phyloP scores from a whole-genome alignment of 1,140 invertebrate species.

The Drosophila rufa region DNA sequence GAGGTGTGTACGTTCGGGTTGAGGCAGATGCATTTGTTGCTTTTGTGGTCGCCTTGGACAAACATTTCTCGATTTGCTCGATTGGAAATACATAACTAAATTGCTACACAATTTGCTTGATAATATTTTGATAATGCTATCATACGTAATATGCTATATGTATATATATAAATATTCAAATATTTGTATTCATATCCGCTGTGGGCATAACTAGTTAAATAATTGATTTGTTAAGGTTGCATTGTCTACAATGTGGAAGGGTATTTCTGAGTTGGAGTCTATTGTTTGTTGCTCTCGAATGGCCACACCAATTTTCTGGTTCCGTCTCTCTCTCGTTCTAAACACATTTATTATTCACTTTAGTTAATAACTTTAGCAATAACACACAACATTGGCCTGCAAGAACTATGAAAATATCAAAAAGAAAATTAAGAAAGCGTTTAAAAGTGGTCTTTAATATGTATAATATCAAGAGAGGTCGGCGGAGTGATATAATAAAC shows the following conservation, averaged over 20 bases:
- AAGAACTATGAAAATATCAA: constrained; percentile 1
- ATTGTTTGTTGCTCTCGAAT: constrained; percentile 45
- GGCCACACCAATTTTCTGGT: constrained; percentile 31
- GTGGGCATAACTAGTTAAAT: constrained; percentile 64
- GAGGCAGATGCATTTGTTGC: constrained; percentile 58
- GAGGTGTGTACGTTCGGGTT: constrained; percentile 49
- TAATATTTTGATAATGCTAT: constrained; percentile 68
- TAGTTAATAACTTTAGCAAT: constrained; percentile 64
- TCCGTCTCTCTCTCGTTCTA: constrained; percentile 6
- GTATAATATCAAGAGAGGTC: constrained; percentile 1
- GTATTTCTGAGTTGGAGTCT: constrained; percentile 35
- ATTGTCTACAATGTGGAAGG: constrained; percentile 55
- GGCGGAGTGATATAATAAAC: constrained; percentile 27
- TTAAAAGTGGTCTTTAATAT: constrained; percentile 13
- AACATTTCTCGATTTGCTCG: constrained; percentile 33
- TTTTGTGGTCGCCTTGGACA: constrained; percentile 48
- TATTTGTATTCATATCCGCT: constrained; percentile 50
- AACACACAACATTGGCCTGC: constrained; percentile 61
- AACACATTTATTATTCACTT: constrained; percentile 26
- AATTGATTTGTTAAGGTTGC: constrained; percentile 51
- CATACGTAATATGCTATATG: constrained; percentile 57
- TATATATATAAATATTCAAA: constrained; percentile 42
- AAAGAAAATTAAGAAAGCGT: not conserved
- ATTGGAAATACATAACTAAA: constrained; percentile 72
- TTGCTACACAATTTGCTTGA: constrained; percentile 67